Conservation (phyloP, 1,140 invertebrate genomes). For the Trichonephila inaurata region DNA sequence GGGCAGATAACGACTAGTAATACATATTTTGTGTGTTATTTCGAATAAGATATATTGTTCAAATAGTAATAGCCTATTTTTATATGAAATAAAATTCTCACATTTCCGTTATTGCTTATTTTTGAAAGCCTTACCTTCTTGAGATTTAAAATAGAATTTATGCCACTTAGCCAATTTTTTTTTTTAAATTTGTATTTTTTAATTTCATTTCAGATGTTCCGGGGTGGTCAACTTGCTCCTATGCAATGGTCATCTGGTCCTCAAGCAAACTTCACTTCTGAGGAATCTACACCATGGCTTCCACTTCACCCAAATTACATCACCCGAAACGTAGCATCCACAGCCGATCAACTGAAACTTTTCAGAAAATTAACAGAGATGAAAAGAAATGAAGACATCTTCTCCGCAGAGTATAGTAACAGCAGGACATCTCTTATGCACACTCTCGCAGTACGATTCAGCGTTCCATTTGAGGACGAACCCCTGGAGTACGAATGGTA, state of each 20-base stretch:
- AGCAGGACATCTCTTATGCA: background rate
- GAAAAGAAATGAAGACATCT: constrained; percentile 18
- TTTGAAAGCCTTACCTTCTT: too few species aligned
- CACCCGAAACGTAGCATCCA: constrained; percentile 62
- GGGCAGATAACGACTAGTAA: too few species aligned
- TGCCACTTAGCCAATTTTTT: background rate
- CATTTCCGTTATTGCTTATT: too few species aligned
- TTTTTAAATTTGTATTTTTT: background rate
- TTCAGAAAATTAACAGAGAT: constrained; percentile 26
- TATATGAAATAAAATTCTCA: too few species aligned
- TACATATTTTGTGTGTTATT: too few species aligned
- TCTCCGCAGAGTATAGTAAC: background rate
- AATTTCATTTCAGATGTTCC: constrained; percentile 57
- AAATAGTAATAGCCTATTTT: too few species aligned
- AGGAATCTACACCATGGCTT: constrained; percentile 65
- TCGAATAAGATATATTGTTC: too few species aligned
- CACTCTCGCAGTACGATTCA: constrained; percentile 1
- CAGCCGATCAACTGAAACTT: background rate
- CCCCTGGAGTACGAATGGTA: constrained; percentile 24
- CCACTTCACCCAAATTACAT: constrained; percentile 73
- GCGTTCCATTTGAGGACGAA: background rate
- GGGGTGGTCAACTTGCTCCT: constrained; percentile 76
- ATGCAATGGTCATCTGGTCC: constrained; percentile 76
- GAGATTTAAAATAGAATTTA: background rate
- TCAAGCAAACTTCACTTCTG: constrained; percentile 73